phyloP scores from a whole-genome alignment of 2,888 invertebrate species.

The Campopleginae sp. region DNA sequence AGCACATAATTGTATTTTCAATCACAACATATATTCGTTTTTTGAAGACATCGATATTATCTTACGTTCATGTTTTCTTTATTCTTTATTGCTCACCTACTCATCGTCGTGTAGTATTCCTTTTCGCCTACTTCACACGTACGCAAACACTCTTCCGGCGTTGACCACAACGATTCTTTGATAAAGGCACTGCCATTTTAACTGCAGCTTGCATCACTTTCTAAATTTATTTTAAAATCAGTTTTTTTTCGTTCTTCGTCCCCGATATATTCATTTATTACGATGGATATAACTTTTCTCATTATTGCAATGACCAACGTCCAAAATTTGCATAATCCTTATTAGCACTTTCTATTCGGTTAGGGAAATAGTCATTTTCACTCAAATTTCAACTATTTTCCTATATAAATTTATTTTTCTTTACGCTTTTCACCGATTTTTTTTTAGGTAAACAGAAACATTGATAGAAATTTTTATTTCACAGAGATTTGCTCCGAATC shows the following conservation, averaged over 20 bases:
- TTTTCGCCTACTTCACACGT: constrained; percentile 1
- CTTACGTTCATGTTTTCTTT: not conserved
- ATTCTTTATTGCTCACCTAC: constrained; percentile 17
- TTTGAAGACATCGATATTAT: not conserved
- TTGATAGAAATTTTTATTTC: too few species aligned
- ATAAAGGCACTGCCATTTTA: not conserved
- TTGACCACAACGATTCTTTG: constrained; percentile 8
- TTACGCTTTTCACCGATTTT: too few species aligned
- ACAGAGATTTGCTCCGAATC: too few species aligned
- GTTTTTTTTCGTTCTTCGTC: not conserved
- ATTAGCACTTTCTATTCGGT: not conserved
- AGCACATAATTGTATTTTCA: too few species aligned
- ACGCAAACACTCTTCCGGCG: constrained; percentile 35
- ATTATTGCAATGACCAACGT: not conserved
- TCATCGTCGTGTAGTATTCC: constrained; percentile 43
- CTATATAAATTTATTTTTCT: too few species aligned
- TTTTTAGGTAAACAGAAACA: too few species aligned
- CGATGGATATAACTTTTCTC: not conserved
- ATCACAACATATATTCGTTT: not conserved
- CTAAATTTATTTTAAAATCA: not conserved
- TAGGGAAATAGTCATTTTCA: too few species aligned
- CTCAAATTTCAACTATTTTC: too few species aligned
- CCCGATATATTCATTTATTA: not conserved
- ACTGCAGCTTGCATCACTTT: not conserved
- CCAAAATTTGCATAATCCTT: not conserved